Evolutionary conservation across 2,113 vertebrate genomes (phyloP), one percentile per base, ranked within the genome.

Genomic region (Periophthalmodon schlosseri): DNA sequence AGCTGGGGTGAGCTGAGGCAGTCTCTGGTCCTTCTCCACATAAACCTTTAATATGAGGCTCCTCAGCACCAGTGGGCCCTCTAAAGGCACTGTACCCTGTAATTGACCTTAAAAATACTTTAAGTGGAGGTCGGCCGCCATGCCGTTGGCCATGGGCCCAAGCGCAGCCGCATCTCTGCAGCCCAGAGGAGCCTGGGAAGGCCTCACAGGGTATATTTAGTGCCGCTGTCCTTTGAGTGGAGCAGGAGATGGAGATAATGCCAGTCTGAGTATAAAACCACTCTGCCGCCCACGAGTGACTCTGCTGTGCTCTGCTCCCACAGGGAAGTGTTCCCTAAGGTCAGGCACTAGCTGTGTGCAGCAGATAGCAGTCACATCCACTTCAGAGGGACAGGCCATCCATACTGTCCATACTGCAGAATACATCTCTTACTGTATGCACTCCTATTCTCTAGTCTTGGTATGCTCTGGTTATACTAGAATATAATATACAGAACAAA

Each of bases 51-150:
- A 94, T 94, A 93, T 93, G 87, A 93, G 90, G 88, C 86, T 93
- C 90, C 87, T 90, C 89, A 89, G 89, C 89, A 87, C 86, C 88
- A 91, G 85, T 87, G 75, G 78, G 90, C 89, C 91, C 93, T 93
- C 92, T 93, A 86, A 93, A 93, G 91, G 89, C 91, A 84, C 86
- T 90, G 90, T 89, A 94, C 94, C 92, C 94, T 95, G 93, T 95
- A 95, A 95, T 95, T 93, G 93, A 95, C 93, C 94, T 94, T 94
- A 94, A 95, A 94, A 94, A 94, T 94, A 94, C 93, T 94, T 93
- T 93, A 89, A 85, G 82, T 90, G 92, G 92, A 94, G 91, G 93
- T 93, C 90, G 90, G 84, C 89, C 86, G 89, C 91, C 89, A 92
- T 94, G 92, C 91, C 93, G 91, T 92, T 94, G 93, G 91, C 91